phyloP scores from a whole-genome alignment of 2,888 invertebrate species.

The Plebejus melissa region DNA sequence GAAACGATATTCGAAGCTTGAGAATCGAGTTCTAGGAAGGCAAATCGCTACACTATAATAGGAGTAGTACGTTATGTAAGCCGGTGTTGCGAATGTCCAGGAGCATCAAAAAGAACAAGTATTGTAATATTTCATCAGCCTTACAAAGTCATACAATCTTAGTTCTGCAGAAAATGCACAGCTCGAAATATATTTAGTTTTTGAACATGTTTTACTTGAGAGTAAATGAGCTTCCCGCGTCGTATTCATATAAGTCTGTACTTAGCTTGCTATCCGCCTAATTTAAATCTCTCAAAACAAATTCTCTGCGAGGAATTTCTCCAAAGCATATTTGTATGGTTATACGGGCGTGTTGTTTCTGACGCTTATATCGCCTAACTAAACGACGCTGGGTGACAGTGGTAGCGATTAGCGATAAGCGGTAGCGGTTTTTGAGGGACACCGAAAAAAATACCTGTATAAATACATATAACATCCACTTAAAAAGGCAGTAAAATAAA shows the following conservation, averaged over 20 bases:
- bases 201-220: background rate
- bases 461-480: no score
- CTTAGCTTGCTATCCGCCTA: conserved; percentile 14
- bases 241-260: background rate
- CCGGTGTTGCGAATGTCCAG: no score
- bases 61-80: no score
- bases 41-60: no score
- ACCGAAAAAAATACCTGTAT: no score
- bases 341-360: conserved; percentile 33
- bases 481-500: no score
- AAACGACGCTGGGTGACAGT: background rate
- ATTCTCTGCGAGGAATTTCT: conserved; percentile 3
- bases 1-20: no score
- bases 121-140: background rate
- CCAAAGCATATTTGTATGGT: conserved; percentile 19
- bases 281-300: conserved; percentile 13
- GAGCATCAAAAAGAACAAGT: no score
- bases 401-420: conserved; percentile 20
- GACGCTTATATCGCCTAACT: conserved; percentile 21
- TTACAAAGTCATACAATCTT: background rate
- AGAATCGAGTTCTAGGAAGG: no score
- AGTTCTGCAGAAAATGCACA: background rate
- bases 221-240: background rate
- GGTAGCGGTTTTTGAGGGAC: background rate
- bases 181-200: background rate